phyloP scores from a whole-genome alignment of 2,797 vertebrate species.

The Petrocephalus schoutedeni region DNA sequence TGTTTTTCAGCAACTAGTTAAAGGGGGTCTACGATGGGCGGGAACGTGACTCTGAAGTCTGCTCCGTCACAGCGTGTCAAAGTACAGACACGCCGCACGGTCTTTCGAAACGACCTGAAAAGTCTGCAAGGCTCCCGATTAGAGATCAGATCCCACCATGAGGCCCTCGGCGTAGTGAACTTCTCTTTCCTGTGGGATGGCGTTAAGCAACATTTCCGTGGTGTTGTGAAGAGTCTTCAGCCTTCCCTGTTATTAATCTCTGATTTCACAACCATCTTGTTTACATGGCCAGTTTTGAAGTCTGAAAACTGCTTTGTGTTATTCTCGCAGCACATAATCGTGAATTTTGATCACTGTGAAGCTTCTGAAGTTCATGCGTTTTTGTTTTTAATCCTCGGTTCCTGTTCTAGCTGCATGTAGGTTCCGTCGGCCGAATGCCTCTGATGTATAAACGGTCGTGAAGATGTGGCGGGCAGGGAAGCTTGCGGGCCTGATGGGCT shows the following conservation, averaged over 20 bases:
- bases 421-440: not conserved
- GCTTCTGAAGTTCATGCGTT: constrained; percentile 20
- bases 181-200: not conserved
- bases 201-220: not conserved
- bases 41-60: not conserved
- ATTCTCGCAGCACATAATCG: constrained; percentile 25
- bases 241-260: constrained; percentile 34
- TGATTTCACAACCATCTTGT: constrained; percentile 24
- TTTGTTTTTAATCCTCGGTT: not conserved
- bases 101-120: not conserved
- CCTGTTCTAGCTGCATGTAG: not conserved
- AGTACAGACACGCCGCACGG: not conserved
- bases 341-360: not conserved
- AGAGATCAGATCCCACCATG: not conserved
- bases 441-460: not conserved
- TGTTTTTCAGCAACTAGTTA: not conserved
- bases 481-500: no score
- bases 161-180: not conserved
- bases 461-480: not conserved
- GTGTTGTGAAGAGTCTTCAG: not conserved
- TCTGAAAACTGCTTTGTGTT: constrained; percentile 19
- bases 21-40: not conserved
- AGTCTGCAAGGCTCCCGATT: not conserved
- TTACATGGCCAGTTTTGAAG: constrained; percentile 35
- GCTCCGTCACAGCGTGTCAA: not conserved